Conservation (phyloP, 2,113 vertebrate genomes). For the Etheostoma cragini region DNA sequence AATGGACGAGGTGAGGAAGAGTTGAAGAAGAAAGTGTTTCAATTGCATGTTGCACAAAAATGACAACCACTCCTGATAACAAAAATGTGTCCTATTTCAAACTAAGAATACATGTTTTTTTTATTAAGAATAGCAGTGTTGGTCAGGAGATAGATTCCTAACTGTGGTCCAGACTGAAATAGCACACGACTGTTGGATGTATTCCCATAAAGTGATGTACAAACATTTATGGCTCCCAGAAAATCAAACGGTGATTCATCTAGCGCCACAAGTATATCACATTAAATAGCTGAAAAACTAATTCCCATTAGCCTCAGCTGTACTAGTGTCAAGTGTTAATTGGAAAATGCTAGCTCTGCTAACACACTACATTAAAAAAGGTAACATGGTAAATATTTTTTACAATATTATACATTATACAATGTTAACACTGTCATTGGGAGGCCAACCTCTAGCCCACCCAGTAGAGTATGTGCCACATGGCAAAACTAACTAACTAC, state of each 20-base stretch:
- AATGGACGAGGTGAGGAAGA: no score
- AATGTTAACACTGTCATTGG: background rate
- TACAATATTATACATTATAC: no score
- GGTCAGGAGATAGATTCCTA: no score
- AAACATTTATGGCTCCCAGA: background rate
- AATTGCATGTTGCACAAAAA: conserved; percentile 1
- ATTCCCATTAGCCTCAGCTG: background rate
- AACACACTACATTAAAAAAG: background rate
- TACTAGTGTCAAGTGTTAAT: background rate
- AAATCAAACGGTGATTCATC: background rate
- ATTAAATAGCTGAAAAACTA: background rate
- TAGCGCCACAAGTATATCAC: background rate
- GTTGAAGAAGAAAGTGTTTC: background rate
- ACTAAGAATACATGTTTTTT: background rate
- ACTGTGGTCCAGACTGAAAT: background rate
- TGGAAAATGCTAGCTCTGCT: background rate
- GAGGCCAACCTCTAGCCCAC: no score
- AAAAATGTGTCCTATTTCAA: background rate
- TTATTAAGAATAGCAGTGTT: background rate
- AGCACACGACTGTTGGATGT: background rate
- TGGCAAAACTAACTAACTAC: no score
- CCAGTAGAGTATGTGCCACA: no score
- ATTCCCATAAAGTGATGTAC: background rate
- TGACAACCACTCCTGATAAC: background rate
- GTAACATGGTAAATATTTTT: background rate